Evolutionary conservation across 2,888 invertebrate genomes (phyloP).

Genomic region (Saturnia pavonia): DNA sequence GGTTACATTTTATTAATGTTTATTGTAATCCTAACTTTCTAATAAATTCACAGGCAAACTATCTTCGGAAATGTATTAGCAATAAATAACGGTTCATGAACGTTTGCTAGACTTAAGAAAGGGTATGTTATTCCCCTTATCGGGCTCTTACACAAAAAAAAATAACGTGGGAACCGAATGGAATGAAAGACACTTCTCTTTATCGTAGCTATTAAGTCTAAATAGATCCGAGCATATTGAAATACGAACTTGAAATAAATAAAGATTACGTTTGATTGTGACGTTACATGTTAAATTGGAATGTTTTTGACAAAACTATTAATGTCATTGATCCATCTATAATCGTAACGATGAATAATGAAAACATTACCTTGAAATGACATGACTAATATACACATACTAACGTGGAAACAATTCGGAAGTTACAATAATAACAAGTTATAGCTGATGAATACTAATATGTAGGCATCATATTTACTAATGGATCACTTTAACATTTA

Average conservation of each 20-base stretch:
- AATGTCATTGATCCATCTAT: conserved; percentile 21
- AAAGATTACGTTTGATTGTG: conserved; percentile 1
- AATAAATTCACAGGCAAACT: conserved; percentile 64
- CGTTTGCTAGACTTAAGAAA: conserved; percentile 69
- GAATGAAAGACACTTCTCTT: conserved; percentile 73
- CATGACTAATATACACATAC: conserved; percentile 39
- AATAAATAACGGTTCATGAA: conserved; percentile 75
- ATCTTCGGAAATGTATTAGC: conserved; percentile 75
- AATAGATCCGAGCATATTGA: conserved; percentile 40
- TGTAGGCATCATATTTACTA: background rate
- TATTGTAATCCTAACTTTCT: conserved; percentile 52
- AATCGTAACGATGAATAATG: conserved; percentile 10
- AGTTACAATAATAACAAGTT: conserved; percentile 16
- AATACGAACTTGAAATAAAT: conserved; percentile 31
- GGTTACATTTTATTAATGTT: conserved; percentile 45
- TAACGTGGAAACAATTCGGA: conserved; percentile 33
- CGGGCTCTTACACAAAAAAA: conserved; percentile 70
- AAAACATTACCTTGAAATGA: conserved; percentile 32
- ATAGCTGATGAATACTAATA: background rate
- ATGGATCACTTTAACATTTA: background rate
- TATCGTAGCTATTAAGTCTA: conserved; percentile 62
- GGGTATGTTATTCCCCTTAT: conserved; percentile 79
- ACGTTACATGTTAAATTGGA: background rate
- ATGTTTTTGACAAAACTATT: conserved; percentile 17
- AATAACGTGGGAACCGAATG: conserved; percentile 77